Percentiles rank a stretch among this genome's conserved stretches.
Evolutionary conservation across 2,797 vertebrate genomes (phyloP).

Genomic region (Erethizon dorsatum): DNA sequence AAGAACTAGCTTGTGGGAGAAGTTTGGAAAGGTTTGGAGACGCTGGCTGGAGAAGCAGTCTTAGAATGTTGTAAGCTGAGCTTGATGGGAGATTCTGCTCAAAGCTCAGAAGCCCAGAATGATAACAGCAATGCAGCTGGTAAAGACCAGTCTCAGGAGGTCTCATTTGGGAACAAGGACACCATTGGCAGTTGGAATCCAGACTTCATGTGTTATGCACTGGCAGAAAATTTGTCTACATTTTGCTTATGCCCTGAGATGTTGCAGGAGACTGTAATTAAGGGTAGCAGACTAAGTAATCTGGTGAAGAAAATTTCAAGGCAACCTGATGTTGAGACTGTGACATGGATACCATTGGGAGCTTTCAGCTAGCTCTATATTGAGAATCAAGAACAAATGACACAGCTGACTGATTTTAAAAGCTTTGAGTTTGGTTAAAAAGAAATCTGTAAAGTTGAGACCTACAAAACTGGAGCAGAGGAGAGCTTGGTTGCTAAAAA

Average conservation of each 20-base stretch:
- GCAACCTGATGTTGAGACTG: neutral
- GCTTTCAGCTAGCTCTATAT: neutral
- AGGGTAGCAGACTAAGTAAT: neutral
- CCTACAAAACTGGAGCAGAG: neutral
- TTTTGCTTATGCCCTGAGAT: neutral
- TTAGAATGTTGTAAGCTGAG: neutral
- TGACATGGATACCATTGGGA: neutral
- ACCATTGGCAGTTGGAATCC: neutral
- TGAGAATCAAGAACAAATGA: neutral
- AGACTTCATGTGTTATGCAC: neutral
- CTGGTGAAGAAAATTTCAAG: neutral
- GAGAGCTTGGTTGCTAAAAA: neutral
- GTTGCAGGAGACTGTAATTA: neutral
- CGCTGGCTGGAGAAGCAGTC: neutral
- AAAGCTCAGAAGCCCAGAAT: neutral
- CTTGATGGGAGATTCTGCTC: neutral
- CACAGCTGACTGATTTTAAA: neutral
- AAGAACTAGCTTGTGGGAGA: neutral
- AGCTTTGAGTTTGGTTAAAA: neutral
- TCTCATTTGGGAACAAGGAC: neutral
- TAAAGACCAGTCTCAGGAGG: neutral
- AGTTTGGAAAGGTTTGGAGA: neutral
- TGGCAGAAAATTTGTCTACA: neutral
- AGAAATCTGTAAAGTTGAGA: neutral
- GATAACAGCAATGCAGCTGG: neutral